phyloP scores from a whole-genome alignment of 2,888 invertebrate species.

The Balanococcus diminutus region DNA sequence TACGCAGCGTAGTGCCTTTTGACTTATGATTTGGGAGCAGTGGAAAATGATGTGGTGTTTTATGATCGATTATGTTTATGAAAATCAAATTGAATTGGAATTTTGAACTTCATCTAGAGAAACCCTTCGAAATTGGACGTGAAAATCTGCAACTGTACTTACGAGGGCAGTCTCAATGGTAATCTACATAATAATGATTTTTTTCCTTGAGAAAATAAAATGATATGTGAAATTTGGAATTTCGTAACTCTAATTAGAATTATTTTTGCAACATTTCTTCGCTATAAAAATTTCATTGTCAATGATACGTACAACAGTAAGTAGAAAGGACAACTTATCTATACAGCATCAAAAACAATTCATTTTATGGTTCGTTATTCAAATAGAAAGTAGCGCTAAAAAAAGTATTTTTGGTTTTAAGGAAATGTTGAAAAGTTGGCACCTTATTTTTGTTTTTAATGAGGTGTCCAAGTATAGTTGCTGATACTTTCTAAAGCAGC shows the following conservation, averaged over 20 bases:
- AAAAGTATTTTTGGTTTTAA: not conserved
- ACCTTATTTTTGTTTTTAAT: not conserved
- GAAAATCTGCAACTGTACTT: no score
- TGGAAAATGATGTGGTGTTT: no score
- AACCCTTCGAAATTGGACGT: no score
- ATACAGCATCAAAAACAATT: not conserved
- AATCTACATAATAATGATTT: no score
- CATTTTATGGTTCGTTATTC: not conserved
- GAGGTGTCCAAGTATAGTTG: not conserved
- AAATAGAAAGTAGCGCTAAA: not conserved
- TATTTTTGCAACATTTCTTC: not conserved
- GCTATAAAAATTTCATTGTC: not conserved
- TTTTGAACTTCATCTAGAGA: no score
- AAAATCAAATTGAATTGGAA: no score
- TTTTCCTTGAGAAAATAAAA: no score
- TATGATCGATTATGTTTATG: no score
- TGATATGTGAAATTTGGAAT: not conserved
- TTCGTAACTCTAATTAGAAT: no score
- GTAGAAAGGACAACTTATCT: not conserved
- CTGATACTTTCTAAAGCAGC: not conserved
- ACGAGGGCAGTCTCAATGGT: no score
- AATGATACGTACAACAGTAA: not conserved
- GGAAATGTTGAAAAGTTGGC: not conserved
- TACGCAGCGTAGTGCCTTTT: no score
- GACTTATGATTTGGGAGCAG: no score